Base-by-base conservation (phyloP, 2,797 vertebrate genomes). In the Allobates femoralis region DNA sequence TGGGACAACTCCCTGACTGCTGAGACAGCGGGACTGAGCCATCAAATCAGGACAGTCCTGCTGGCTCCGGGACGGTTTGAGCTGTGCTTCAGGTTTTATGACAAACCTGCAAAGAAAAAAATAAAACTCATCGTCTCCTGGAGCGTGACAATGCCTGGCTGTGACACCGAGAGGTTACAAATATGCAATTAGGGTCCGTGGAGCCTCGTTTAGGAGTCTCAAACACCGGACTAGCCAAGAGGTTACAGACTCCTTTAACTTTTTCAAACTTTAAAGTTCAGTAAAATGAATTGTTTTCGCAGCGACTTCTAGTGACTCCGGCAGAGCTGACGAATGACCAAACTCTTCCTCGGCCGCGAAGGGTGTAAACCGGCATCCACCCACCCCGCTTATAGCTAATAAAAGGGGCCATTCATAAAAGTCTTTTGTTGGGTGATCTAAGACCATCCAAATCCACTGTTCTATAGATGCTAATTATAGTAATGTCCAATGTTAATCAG, bases 391-490 rank as follows among this genome's bases (percentile, higher is more conserved):
- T 64, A 51, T 50, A 28, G 28, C 23, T 81, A 73, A n/a, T 80
- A 86, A 79, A 53, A 81, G 69, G 34, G 41, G 30, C 78, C 55
- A 67, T 86, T 83, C 23, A 86, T 82, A 67, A 79, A 66, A 41
- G 73, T 30, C 74, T 46, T 78, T 87, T 87, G 73, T 87, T 86
- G 34, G 23, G 34, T 37, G 85, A 83, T 82, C 79, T 51, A 76
- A 76, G 76, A 53, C 64, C 55, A 74, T 79, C 62, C 51, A 84
- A 79, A 83, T 62, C 86, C 86, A 74, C 51, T 74, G 86, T 79
- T 79, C 75, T 84, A 84, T 67, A 81, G 77, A 84, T 84, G 86
- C 86, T 79, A 87, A 87, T 87, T 74, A 87, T 84, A 74, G 82
- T 84, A 84, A 83, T 79, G 86, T 87, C 73, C 60, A 78, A 53